phyloP scores from a whole-genome alignment of 2,113 vertebrate species.

The Sylvia atricapilla region DNA sequence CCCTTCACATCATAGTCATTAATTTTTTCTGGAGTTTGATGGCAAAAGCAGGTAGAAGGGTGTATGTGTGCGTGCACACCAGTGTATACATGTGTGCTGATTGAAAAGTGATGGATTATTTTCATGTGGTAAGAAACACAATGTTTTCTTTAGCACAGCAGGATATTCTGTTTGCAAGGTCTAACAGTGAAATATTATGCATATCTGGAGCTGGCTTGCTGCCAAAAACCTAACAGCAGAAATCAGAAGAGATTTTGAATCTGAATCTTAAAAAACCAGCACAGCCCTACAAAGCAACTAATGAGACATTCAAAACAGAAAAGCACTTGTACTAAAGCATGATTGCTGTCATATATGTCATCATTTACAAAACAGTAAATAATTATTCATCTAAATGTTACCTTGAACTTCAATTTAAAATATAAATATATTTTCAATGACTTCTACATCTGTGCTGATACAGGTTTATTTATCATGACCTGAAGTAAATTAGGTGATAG shows the following conservation, averaged over 20 bases:
- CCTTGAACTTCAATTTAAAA: constrained; percentile 72
- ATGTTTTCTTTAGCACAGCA: constrained; percentile 99
- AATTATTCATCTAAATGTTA: constrained; percentile 75
- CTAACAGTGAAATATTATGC: constrained; percentile 92
- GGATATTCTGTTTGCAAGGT: constrained; percentile 98
- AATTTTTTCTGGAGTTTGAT: constrained; percentile 84
- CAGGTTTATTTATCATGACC: constrained; percentile 21
- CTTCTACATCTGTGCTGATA: constrained; percentile 37
- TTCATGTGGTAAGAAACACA: constrained; percentile 96
- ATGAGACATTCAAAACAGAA: constrained; percentile 74
- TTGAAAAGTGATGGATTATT: constrained; percentile 94
- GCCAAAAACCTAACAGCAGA: constrained; percentile 79
- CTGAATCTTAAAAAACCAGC: constrained; percentile 71
- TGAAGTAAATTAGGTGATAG: constrained; percentile 19
- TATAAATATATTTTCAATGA: constrained; percentile 40
- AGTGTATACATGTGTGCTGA: constrained; percentile 70
- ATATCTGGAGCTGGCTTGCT: constrained; percentile 86
- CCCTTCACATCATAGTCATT: constrained; percentile 78
- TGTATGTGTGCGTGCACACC: background rate
- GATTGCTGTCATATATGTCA: constrained; percentile 62
- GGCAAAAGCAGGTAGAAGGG: constrained; percentile 90
- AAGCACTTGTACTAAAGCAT: constrained; percentile 71
- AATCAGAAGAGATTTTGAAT: constrained; percentile 76
- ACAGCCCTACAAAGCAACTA: constrained; percentile 66
- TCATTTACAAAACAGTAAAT: constrained; percentile 76